Percentiles rank a stretch among this genome's conserved stretches.
These are phyloP conservation scores for Ormia ochracea DNA, from an alignment of 2,888 invertebrate genomes.

Conservation along the genomic window DNA sequence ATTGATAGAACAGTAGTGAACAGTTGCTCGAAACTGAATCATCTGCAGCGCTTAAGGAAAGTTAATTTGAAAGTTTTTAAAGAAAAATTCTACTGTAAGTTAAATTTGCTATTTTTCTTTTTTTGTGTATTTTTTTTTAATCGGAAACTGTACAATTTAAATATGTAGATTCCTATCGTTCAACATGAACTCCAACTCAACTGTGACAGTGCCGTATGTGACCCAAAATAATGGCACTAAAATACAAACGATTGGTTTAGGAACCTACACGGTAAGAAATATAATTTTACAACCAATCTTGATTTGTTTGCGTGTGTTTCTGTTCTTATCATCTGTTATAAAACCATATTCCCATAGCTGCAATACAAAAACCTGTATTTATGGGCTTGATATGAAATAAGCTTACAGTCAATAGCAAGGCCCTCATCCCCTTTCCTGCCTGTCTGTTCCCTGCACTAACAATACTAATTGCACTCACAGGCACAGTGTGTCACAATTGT, in stretches of 20 bases:
- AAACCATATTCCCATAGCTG: too few species aligned
- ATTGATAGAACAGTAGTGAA: constrained; percentile 35
- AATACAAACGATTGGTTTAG: constrained; percentile 73
- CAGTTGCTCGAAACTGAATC: constrained; percentile 31
- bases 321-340: background rate
- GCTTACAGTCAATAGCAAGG: constrained; percentile 1
- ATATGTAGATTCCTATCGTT: background rate
- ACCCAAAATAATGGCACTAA: constrained; percentile 73
- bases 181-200: constrained; percentile 35
- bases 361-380: too few species aligned
- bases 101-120: background rate
- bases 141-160: background rate
- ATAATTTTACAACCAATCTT: too few species aligned
- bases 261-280: constrained; percentile 74
- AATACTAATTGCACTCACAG: background rate
- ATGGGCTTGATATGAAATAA: constrained; percentile 6
- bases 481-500: background rate
- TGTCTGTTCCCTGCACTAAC: background rate
- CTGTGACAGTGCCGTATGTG: constrained; percentile 65
- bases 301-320: background rate
- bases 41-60: background rate
- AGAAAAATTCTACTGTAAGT: background rate
- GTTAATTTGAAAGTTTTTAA: background rate
- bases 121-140: too few species aligned
- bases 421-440: background rate